Conservation (phyloP, 2,797 vertebrate genomes). For the Chiloscyllium punctatum region DNA sequence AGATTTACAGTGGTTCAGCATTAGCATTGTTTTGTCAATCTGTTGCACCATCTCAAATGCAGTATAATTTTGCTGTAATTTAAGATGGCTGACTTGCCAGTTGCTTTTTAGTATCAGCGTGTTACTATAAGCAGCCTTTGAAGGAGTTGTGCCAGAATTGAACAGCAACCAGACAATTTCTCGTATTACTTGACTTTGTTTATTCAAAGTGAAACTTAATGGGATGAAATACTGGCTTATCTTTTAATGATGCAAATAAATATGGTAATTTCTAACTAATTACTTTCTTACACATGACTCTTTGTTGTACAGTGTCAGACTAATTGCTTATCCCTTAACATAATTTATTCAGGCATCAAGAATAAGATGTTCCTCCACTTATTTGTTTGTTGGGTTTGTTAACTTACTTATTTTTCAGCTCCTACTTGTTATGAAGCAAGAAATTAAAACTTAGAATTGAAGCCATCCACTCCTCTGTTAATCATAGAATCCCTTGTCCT, state of each 20-base stretch:
- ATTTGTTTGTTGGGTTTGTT: not conserved
- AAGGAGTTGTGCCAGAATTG: not conserved
- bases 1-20: not conserved
- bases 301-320: not conserved
- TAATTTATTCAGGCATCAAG: not conserved
- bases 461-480: not conserved
- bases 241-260: not conserved
- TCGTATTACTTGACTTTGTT: not conserved
- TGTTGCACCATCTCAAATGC: not conserved
- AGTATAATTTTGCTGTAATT: conserved; percentile 23
- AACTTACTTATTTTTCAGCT: not conserved
- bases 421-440: not conserved
- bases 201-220: not conserved
- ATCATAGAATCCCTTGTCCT: too few species aligned
- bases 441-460: not conserved
- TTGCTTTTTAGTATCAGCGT: conserved; percentile 15
- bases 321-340: not conserved
- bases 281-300: not conserved
- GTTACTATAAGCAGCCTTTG: not conserved
- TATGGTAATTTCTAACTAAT: not conserved
- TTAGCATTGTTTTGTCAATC: conserved; percentile 23
- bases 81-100: conserved; percentile 30
- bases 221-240: not conserved
- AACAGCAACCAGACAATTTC: not conserved
- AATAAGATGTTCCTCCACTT: not conserved